Evolutionary conservation across 2,797 vertebrate species (phyloP), one percentile per base, ranked within the genome.

Genomic region (Peromyscus melanophrys): DNA sequence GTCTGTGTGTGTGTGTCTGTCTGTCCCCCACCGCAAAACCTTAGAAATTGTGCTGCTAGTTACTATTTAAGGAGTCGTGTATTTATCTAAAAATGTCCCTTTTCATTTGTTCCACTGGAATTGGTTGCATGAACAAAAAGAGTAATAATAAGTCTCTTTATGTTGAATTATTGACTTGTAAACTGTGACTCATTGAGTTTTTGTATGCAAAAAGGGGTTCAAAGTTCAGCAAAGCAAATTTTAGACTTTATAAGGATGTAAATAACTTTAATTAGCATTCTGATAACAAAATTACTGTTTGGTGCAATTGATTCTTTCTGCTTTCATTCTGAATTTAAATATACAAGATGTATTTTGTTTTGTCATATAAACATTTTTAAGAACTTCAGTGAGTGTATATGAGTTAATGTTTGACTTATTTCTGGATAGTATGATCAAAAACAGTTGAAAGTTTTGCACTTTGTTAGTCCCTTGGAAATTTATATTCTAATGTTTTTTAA

Each of bases 391-490:
- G 97, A 99, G 98, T 99, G 99, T 99, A 99, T 99, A 99, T 99
- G 98, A 98, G 99, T 99, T 99, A 99, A 99, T 99, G 96, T 96
- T 98, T 99, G 99, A 99, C 99, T 99, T 99, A 98, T 98, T 98
- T 98, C 98, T 99, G 99, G 99, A 99, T 99, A 99, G 99, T 99
- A 99, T 99, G 99, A 99, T 98, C 99, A 99, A 98, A 98, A 93
- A 99, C 99, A 97, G 93, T 99, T 99, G 99, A 97, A 97, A 98
- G 98, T 99, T 99, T 99, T 99, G 99, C 99, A 99, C 99, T 99
- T 99, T 98, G 99, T 99, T 99, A 99, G 99, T 99, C 99, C 99
- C 99, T 98, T 99, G 98, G 86, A 98, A 99, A 99, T 99, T 99
- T 99, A 99, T 99, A 99, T 99, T 98, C 97, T 98, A 98, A 98